Conservation (phyloP, 2,888 invertebrate genomes). For the Cantharis flavilabris region DNA sequence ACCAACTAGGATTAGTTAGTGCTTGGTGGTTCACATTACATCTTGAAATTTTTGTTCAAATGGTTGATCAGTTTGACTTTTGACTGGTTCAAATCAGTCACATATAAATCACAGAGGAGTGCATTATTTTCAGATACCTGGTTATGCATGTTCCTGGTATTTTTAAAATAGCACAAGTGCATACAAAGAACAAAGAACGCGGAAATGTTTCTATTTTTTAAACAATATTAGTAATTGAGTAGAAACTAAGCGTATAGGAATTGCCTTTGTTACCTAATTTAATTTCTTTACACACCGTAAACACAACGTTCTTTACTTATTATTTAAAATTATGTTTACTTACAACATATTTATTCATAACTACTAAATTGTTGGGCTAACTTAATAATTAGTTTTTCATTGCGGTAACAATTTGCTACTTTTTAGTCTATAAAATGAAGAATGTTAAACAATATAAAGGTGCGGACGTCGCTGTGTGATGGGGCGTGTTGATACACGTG, state of each 20-base stretch:
- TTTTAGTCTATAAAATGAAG: neutral
- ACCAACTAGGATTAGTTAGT: too few relatives aligned
- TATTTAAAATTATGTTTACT: constrained; percentile 13
- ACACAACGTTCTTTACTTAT: constrained; percentile 18
- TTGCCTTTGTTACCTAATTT: constrained; percentile 24
- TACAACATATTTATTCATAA: constrained; percentile 15
- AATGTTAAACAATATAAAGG: neutral
- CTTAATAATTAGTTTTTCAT: neutral
- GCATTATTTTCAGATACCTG: neutral
- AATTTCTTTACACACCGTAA: constrained; percentile 26
- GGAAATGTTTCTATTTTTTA: constrained; percentile 22
- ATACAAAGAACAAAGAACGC: constrained; percentile 14
- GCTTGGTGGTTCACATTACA: too few relatives aligned
- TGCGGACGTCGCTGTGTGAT: neutral
- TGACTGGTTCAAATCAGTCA: neutral
- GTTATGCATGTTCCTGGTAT: neutral
- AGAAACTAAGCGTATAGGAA: constrained; percentile 23
- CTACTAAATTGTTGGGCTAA: neutral
- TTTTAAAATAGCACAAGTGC: neutral
- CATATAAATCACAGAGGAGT: neutral
- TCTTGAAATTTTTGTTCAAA: too few relatives aligned
- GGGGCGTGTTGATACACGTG: neutral
- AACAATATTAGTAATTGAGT: constrained; percentile 26
- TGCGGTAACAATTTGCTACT: neutral
- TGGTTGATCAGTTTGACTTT: neutral